Evolutionary conservation across 2,797 vertebrate genomes (phyloP), one percentile per base, ranked within the genome.

Genomic region (Taenioides sp.): DNA sequence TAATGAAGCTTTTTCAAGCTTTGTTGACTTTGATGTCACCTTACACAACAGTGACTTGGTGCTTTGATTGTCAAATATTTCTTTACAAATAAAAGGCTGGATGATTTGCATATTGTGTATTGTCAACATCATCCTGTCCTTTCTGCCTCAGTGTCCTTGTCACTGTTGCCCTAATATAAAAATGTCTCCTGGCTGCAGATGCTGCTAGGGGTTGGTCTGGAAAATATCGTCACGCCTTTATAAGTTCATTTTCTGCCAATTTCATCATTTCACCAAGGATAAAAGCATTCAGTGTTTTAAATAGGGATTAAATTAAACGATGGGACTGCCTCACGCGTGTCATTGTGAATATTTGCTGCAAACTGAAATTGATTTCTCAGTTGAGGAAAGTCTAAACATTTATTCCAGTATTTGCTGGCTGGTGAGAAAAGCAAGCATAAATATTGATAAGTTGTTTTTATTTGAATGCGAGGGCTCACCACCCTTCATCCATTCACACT

Each of bases 121-220:
- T 85, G 62, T 80, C 85, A 76, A 14, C 65, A 28, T 61, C 59
- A n/a, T 73, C 73, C 49, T 57, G 90, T 89, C 89, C 88, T 92
- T 82, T 87, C 73, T 90, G 79, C 73, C 79, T 86, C 82, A 43
- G 66, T 76, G 90, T 91, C 90, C 90, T 93, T 90, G 84, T 81
- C 71, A 67, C 71, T 82, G 77, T 75, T 77, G 73, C 69, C 71
- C 78, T 86, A 87, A 91, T 92, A 90, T 88, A 79, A 90, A 84
- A 83, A 89, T 78, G 82, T 90, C 84, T 88, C 78, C 75, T 80
- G 80, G 84, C 84, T 85, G 75, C 82, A 84, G 74, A 47, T 83
- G 83, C 77, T 23, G 80, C 79, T 76, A 85, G 86, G 79, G 79
- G 83, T 85, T 58, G 80, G 55, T 69, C 76, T 85, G 79, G 67